phyloP scores from a whole-genome alignment of 2,888 invertebrate genomes.

The Oxytorus armatus region DNA sequence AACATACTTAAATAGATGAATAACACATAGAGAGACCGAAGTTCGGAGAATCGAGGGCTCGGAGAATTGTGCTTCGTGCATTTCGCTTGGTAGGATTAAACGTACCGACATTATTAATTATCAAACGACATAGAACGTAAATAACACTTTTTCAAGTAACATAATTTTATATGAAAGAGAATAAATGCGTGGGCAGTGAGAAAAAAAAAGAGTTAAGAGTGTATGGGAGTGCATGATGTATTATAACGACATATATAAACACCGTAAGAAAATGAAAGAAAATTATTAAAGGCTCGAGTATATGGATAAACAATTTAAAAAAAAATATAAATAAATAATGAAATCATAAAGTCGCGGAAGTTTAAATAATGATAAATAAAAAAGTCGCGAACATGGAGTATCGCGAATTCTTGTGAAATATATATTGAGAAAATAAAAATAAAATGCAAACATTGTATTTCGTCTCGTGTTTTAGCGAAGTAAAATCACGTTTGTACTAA shows the following conservation, averaged over 20 bases:
- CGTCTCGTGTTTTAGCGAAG: conserved; percentile 72
- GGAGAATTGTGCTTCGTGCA: conserved; percentile 44
- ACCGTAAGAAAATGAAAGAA: conserved; percentile 46
- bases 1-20: conserved; percentile 3
- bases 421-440: too few relatives aligned
- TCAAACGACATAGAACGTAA: conserved; percentile 46
- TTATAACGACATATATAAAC: conserved; percentile 26
- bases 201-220: conserved; percentile 24
- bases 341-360: conserved; percentile 14
- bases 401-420: conserved; percentile 37
- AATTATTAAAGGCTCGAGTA: conserved; percentile 45
- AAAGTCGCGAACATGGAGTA: conserved; percentile 30
- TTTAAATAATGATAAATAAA: conserved; percentile 17
- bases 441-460: conserved; percentile 62
- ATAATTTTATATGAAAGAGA: conserved; percentile 78
- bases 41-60: conserved; percentile 10
- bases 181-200: conserved; percentile 47
- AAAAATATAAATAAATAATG: conserved; percentile 8
- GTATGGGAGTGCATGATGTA: conserved; percentile 51
- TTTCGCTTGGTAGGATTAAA: conserved; percentile 58
- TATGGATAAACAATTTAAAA: conserved; percentile 24
- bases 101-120: conserved; percentile 39
- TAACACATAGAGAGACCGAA: conserved; percentile 24
- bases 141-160: conserved; percentile 77
- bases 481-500: conserved; percentile 77